Conservation (phyloP, 2,797 vertebrate species). For the Alectoris magna region DNA sequence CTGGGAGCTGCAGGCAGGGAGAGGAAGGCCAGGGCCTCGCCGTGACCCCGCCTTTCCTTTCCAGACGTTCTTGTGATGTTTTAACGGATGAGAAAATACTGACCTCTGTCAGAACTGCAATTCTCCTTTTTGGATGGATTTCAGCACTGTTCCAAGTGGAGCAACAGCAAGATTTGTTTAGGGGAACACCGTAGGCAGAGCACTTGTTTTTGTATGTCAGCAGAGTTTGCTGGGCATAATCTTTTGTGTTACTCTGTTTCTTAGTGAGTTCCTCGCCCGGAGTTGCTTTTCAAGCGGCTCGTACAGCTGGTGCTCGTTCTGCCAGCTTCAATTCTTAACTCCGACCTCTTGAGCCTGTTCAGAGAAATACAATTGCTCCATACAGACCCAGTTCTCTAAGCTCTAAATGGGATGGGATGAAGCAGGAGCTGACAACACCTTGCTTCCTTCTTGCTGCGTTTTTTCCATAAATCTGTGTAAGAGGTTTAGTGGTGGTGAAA, state of each 20-base stretch:
- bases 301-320: background rate
- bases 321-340: slow-evolving; percentile 25
- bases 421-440: slow-evolving; percentile 13
- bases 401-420: background rate
- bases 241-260: background rate
- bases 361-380: slow-evolving; percentile 17
- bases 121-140: background rate
- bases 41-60: background rate
- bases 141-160: background rate
- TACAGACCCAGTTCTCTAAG: slow-evolving; percentile 36
- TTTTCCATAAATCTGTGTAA: background rate
- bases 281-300: background rate
- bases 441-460: background rate
- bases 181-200: background rate
- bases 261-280: background rate
- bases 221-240: background rate
- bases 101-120: background rate
- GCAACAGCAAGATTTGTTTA: background rate
- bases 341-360: slow-evolving; percentile 29
- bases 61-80: background rate
- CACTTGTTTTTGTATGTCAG: background rate
- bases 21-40: background rate
- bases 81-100: background rate
- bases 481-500: background rate
- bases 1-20: background rate